Conservation (phyloP, 2,797 vertebrate genomes). For the Rhyacichthys aspro region DNA sequence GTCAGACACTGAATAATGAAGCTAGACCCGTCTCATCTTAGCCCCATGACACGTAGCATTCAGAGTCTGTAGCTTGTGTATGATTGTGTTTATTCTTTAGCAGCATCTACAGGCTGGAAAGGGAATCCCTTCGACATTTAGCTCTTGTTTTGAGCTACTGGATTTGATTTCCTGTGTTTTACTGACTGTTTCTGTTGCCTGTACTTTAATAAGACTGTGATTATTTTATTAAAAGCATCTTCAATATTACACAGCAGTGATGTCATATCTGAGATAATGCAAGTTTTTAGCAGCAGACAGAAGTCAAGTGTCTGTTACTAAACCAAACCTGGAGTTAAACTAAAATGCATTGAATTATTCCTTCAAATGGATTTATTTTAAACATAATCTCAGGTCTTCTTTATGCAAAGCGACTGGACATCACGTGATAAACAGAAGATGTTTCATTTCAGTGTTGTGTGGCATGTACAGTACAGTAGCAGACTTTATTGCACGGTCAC, state of each 20-base stretch:
- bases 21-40: conserved; percentile 21
- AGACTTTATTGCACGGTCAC: conserved; percentile 80
- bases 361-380: conserved; percentile 58
- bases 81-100: conserved; percentile 17
- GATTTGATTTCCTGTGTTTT: conserved; percentile 43
- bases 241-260: conserved; percentile 35
- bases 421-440: conserved; percentile 44
- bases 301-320: conserved; percentile 48
- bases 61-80: conserved; percentile 55
- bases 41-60: conserved; percentile 62
- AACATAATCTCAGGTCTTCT: conserved; percentile 75
- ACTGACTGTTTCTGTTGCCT: conserved; percentile 45
- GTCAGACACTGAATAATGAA: conserved; percentile 21
- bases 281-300: conserved; percentile 45
- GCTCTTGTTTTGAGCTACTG: conserved; percentile 57
- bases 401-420: conserved; percentile 72
- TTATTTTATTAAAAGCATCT: conserved; percentile 16
- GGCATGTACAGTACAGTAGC: conserved; percentile 76
- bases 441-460: conserved; percentile 65
- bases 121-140: conserved; percentile 37
- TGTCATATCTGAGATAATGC: conserved; percentile 61
- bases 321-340: conserved; percentile 25
- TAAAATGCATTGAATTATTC: conserved; percentile 25
- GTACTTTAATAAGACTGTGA: conserved; percentile 62
- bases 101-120: conserved; percentile 37